phyloP scores from a whole-genome alignment of 2,888 invertebrate species.

The Flexamia atlantica region DNA sequence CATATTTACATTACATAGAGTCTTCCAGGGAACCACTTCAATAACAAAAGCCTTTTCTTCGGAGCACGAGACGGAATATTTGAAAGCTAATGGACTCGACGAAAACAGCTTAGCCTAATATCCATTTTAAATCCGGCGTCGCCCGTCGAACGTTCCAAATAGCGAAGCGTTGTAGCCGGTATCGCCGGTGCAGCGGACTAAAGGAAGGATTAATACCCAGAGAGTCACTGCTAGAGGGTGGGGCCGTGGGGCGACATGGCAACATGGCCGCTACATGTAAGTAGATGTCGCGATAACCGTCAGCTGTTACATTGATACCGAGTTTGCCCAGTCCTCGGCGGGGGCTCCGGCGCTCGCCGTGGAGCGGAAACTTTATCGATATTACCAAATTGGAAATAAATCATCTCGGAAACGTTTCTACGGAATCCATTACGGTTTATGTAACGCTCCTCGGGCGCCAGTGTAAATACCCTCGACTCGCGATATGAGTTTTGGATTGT shows the following conservation, averaged over 20 bases:
- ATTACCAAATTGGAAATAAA: constrained; percentile 48
- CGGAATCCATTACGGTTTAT: constrained; percentile 49
- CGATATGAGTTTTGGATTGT: constrained; percentile 12
- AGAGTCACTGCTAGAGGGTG: constrained; percentile 1
- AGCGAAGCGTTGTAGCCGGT: background rate
- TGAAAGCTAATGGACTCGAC: constrained; percentile 28
- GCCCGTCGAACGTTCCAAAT: background rate
- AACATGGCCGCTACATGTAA: constrained; percentile 32
- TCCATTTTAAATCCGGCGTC: constrained; percentile 11
- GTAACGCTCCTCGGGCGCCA: constrained; percentile 8
- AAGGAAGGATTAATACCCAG: constrained; percentile 2
- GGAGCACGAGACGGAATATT: background rate
- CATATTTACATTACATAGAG: background rate
- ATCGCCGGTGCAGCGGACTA: background rate
- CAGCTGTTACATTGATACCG: constrained; percentile 42
- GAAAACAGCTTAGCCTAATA: background rate
- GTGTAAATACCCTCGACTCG: background rate
- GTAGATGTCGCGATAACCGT: constrained; percentile 31
- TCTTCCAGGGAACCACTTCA: background rate
- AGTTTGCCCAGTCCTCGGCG: constrained; percentile 1
- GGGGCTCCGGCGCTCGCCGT: background rate
- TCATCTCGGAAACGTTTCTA: constrained; percentile 53
- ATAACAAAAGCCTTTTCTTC: constrained; percentile 10
- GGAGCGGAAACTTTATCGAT: constrained; percentile 45
- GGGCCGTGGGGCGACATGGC: no score